Evolutionary conservation across 2,113 vertebrate genomes (phyloP).

Genomic region (Benitochromis conjunctus): DNA sequence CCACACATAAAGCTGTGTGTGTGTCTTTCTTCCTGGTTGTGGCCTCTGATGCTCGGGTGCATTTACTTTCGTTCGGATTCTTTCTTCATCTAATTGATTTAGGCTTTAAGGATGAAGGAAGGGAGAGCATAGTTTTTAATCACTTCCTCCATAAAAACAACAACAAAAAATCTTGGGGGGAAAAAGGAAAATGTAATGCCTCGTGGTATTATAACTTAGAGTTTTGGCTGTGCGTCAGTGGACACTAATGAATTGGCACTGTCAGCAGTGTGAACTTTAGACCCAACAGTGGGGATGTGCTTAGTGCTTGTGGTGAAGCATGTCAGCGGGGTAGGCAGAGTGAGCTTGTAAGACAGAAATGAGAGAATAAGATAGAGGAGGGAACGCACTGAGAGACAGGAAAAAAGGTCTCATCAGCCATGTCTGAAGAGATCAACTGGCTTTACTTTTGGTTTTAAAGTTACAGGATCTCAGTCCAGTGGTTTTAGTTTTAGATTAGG

Average conservation of each 20-base stretch:
- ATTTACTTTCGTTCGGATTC: slow-evolving; percentile 22
- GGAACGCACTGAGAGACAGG: background rate
- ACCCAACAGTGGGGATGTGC: slow-evolving; percentile 44
- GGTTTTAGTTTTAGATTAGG: background rate
- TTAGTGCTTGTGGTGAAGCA: slow-evolving; percentile 59
- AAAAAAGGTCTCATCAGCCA: slow-evolving; percentile 23
- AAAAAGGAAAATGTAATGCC: slow-evolving; percentile 31
- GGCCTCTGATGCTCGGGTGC: slow-evolving; percentile 16
- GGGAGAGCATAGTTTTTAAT: background rate
- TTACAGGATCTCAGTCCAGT: slow-evolving; percentile 43
- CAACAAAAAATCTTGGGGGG: background rate
- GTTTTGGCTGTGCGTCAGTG: slow-evolving; percentile 59
- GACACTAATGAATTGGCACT: slow-evolving; percentile 69
- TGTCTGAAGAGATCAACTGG: slow-evolving; percentile 41
- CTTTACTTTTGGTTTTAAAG: slow-evolving; percentile 7
- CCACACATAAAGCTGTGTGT: slow-evolving; percentile 33
- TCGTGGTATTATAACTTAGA: slow-evolving; percentile 51
- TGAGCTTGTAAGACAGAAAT: slow-evolving; percentile 44
- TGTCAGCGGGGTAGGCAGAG: slow-evolving; percentile 29
- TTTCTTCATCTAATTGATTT: slow-evolving; percentile 23
- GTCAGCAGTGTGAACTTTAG: slow-evolving; percentile 53
- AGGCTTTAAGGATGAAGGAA: background rate
- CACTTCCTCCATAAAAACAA: background rate
- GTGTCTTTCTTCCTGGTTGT: background rate
- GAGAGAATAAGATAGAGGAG: slow-evolving; percentile 24